Percentiles rank a stretch among this genome's conserved stretches.
Evolutionary conservation across 1,140 invertebrate genomes (phyloP).

Genomic region (Diuraphis noxia): DNA sequence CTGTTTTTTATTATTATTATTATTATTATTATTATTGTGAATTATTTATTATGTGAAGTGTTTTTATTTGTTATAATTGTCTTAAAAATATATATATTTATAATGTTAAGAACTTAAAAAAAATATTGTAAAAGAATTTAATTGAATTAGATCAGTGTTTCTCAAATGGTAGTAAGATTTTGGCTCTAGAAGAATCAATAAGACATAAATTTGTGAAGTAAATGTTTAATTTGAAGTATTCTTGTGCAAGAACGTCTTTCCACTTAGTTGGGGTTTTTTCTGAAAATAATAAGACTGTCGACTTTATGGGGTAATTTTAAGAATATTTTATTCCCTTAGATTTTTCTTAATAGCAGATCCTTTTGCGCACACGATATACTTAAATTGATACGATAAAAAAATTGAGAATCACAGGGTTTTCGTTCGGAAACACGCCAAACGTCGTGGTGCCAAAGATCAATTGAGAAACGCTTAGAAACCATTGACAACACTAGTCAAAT

Average conservation of each 20-base stretch:
- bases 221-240: slow-evolving; percentile 21
- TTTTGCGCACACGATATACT: background rate
- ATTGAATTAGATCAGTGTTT: slow-evolving; percentile 44
- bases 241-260: background rate
- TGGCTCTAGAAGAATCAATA: background rate
- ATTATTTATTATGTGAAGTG: slow-evolving; percentile 7
- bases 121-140: slow-evolving; percentile 18
- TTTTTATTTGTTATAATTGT: slow-evolving; percentile 37
- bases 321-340: background rate
- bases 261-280: background rate
- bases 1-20: background rate
- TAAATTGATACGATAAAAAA: background rate
- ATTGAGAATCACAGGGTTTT: background rate
- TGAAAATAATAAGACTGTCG: slow-evolving; percentile 23
- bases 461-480: slow-evolving; percentile 37
- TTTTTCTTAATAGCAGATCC: background rate
- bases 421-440: background rate
- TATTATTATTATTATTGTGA: slow-evolving; percentile 22
- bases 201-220: background rate
- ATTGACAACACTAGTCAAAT: slow-evolving; percentile 28
- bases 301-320: slow-evolving; percentile 35
- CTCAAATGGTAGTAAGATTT: slow-evolving; percentile 39
- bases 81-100: slow-evolving; percentile 37
- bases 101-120: background rate
- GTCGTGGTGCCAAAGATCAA: slow-evolving; percentile 25